phyloP scores from a whole-genome alignment of 2,888 invertebrate genomes.

The Rhabditophanes sp. region DNA sequence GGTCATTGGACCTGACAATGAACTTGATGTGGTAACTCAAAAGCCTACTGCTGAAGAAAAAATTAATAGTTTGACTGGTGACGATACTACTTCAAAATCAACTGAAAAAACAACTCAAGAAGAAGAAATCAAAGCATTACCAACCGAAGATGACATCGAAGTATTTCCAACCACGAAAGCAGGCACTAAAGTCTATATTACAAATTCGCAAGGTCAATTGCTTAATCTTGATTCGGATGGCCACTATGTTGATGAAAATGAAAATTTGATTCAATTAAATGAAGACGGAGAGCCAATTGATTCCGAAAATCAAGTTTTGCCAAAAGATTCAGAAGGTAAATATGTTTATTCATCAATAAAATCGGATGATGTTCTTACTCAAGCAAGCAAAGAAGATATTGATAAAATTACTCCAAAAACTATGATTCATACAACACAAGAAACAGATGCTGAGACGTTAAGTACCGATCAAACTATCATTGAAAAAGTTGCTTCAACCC shows the following conservation, averaged over 20 bases:
- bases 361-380: too few relatives aligned
- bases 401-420: too few relatives aligned
- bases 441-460: too few relatives aligned
- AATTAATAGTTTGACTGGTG: slow-evolving; percentile 7
- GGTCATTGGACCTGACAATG: slow-evolving; percentile 12
- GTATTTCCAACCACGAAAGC: slow-evolving; percentile 1
- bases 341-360: slow-evolving; percentile 7
- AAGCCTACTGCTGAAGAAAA: slow-evolving; percentile 6
- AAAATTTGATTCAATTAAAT: slow-evolving; percentile 11
- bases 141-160: too few relatives aligned
- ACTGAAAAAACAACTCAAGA: background rate
- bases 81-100: slow-evolving; percentile 7
- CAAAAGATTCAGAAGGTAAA: slow-evolving; percentile 17
- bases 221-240: slow-evolving; percentile 1
- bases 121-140: slow-evolving; percentile 2
- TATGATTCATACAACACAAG: too few relatives aligned
- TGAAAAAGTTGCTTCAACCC: too few relatives aligned
- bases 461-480: background rate
- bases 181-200: slow-evolving; percentile 3
- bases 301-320: slow-evolving; percentile 14
- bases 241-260: slow-evolving; percentile 8
- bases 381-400: too few relatives aligned
- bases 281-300: slow-evolving; percentile 17
- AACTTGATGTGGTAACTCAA: slow-evolving; percentile 11
- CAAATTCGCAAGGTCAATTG: background rate